Evolutionary conservation across 2,797 vertebrate genomes (phyloP).

Genomic region (Picus viridis): DNA sequence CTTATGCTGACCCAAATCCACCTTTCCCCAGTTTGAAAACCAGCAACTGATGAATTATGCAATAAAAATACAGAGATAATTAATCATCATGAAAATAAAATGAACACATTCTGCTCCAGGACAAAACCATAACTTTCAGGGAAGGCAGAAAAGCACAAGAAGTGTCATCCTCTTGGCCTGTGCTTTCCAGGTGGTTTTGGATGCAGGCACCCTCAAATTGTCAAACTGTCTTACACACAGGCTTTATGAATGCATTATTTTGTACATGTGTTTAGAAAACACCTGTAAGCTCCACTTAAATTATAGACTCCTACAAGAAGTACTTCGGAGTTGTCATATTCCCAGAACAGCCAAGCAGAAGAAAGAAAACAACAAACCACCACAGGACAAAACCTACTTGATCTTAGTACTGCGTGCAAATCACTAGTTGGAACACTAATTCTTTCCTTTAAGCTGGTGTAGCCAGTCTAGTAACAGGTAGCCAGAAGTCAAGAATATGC

Average conservation of each 20-base stretch:
- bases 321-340: slow-evolving; percentile 37
- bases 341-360: slow-evolving; percentile 36
- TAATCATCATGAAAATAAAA: background rate
- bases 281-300: slow-evolving; percentile 55
- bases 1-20: background rate
- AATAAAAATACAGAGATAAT: background rate
- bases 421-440: slow-evolving; percentile 1
- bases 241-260: background rate
- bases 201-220: background rate
- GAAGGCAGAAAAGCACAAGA: background rate
- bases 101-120: background rate
- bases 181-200: background rate
- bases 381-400: slow-evolving; percentile 27
- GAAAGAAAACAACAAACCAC: background rate
- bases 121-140: background rate
- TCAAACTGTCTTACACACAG: too few species aligned
- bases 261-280: slow-evolving; percentile 28
- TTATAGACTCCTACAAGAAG: slow-evolving; percentile 44
- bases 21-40: background rate
- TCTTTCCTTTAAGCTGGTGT: slow-evolving; percentile 15
- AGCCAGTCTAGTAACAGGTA: background rate
- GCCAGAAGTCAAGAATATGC: background rate
- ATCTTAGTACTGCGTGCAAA: slow-evolving; percentile 24
- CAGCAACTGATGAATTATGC: background rate
- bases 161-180: background rate